phyloP scores from a whole-genome alignment of 2,797 vertebrate genomes.

The Enteromius trimaculatus region DNA sequence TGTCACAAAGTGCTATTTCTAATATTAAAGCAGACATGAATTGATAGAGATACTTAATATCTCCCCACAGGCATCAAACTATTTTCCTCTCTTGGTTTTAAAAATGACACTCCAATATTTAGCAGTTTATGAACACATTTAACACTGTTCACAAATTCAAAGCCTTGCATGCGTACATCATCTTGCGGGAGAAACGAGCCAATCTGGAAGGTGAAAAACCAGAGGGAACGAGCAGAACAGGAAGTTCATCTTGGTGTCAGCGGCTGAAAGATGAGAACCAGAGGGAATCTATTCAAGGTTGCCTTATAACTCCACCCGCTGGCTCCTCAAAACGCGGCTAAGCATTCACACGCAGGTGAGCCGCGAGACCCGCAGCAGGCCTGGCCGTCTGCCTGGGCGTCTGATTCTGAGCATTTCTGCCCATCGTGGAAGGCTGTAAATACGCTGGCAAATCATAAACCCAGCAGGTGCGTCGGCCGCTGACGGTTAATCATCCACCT shows the following conservation, averaged over 20 bases:
- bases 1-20: neutral
- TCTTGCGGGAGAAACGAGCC: neutral
- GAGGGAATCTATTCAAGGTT: conserved; percentile 34
- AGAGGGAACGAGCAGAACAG: conserved; percentile 18
- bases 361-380: conserved; percentile 3
- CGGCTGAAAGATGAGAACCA: conserved; percentile 35
- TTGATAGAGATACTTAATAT: neutral
- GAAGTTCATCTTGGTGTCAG: conserved; percentile 45
- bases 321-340: conserved; percentile 33
- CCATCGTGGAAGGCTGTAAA: conserved; percentile 53
- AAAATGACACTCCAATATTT: neutral
- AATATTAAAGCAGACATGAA: neutral
- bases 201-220: conserved; percentile 33
- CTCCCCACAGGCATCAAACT: no score
- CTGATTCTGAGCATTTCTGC: conserved; percentile 41
- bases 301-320: conserved; percentile 41
- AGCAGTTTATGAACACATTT: conserved; percentile 3
- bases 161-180: neutral
- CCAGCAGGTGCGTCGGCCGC: conserved; percentile 54
- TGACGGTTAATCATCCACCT: conserved; percentile 53
- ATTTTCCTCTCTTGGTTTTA: neutral
- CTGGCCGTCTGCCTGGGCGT: conserved; percentile 46
- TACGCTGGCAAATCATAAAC: conserved; percentile 53
- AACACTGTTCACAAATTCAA: neutral
- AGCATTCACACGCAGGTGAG: conserved; percentile 31